Evolutionary conservation across 2,797 vertebrate species (phyloP), one percentile per base, ranked within the genome.

Genomic region (Malacoctenus gilli): DNA sequence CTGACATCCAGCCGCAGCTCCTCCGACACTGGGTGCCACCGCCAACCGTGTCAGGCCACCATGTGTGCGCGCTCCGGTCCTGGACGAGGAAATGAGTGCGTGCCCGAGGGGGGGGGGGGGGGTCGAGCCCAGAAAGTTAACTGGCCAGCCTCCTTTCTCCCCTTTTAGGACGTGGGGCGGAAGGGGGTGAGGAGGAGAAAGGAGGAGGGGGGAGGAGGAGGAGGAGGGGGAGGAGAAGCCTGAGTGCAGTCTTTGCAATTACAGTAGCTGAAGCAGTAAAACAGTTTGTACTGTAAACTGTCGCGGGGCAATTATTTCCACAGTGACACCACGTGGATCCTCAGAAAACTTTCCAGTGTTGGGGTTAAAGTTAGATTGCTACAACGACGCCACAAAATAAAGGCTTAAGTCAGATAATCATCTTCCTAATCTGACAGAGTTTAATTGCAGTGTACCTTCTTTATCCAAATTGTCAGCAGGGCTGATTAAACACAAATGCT

Each of bases 41-140:
- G n/a, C n/a, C n/a, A n/a, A 47, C 64, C 38, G 77, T 51, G 77
- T 80, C 74, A 38, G 70, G 83, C 61, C 77, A 62, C 65, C 40
- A 72, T 67, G 73, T 80, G 68, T 56, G 71, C 59, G 57, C 30
- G 15, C 28, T 55, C 23, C 57, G 52, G 65, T 60, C 68, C 78
- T 70, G 80, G 69, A 57, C 49, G 39, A 79, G 77, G 68, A 82
- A 87, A 78, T 75, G 86, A 87, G 78, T 75, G 72, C 52, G 74
- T 61, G 72, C 47, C 13, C 56, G 74, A 10, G 9, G 25, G 25
- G 9, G 25, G 25, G 62, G 8, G 21, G 20, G 5, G 68, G 78
- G 82, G 80, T 72, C 61, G 74, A 75, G 72, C 81, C 82, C 83
- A 77, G 68, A 72, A 83, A 86, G 76, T 82, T 74, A 75, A 67